phyloP scores from a whole-genome alignment of 2,888 invertebrate species.

The Parnassius mnemosyne region DNA sequence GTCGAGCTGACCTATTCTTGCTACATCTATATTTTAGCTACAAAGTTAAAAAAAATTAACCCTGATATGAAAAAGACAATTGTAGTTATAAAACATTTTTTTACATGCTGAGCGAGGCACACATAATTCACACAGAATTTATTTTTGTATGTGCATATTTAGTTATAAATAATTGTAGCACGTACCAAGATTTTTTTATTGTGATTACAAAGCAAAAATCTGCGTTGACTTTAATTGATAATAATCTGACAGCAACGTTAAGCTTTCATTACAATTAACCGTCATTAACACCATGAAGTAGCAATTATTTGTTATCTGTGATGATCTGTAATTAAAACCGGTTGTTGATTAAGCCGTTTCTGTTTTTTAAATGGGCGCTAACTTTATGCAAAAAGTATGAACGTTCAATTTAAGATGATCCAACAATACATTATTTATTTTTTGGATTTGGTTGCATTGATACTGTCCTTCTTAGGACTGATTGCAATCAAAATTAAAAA shows the following conservation, averaged over 20 bases:
- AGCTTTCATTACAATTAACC: constrained; percentile 26
- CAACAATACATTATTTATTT: background rate
- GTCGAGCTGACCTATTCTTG: no score
- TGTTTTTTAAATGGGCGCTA: constrained; percentile 14
- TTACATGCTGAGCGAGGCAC: no score
- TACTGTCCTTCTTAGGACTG: no score
- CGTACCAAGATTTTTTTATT: constrained; percentile 2
- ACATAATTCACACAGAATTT: no score
- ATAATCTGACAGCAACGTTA: constrained; percentile 19
- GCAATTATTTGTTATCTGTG: constrained; percentile 23
- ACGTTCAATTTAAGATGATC: background rate
- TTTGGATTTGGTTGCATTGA: no score
- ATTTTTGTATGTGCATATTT: no score
- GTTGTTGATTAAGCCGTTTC: constrained; percentile 23
- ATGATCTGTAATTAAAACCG: constrained; percentile 22
- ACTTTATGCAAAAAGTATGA: constrained; percentile 6
- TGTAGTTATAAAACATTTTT: no score
- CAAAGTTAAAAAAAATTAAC: no score
- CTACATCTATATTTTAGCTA: no score
- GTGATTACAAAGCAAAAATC: constrained; percentile 6
- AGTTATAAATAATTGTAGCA: no score
- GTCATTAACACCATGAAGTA: constrained; percentile 25
- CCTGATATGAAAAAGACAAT: no score
- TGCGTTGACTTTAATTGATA: constrained; percentile 16
- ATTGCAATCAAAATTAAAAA: no score